Percentiles rank a stretch among this genome's conserved stretches.
Evolutionary conservation across 2,113 vertebrate genomes (phyloP).

Genomic region (Thamnophis sirtalis): DNA sequence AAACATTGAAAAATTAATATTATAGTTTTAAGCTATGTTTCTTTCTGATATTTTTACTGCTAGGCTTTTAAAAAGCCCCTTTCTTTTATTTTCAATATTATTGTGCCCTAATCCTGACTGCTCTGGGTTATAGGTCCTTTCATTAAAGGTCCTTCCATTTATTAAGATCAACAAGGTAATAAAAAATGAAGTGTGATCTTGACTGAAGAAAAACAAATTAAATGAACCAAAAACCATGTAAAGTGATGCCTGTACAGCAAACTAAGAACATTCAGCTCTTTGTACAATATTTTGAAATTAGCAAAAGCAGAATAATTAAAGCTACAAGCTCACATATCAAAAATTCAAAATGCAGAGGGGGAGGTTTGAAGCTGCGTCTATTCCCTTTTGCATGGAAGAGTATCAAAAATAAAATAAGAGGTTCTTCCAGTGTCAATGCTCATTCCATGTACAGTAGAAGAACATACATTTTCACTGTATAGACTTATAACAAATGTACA

Average conservation of each 20-base stretch:
- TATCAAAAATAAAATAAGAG: neutral
- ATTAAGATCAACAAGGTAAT: neutral
- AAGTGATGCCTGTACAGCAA: neutral
- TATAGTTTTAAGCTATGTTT: neutral
- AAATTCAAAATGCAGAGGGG: neutral
- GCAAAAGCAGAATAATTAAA: neutral
- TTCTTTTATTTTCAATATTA: neutral
- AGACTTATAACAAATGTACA: neutral
- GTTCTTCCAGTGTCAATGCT: neutral
- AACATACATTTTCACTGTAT: neutral
- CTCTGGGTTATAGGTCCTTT: neutral
- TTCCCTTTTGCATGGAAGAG: neutral
- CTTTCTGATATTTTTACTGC: neutral
- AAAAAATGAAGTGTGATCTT: neutral
- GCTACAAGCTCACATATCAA: neutral
- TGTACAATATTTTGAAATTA: neutral
- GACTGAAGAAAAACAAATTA: neutral
- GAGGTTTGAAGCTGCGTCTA: neutral
- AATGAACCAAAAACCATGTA: neutral
- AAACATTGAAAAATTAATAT: neutral
- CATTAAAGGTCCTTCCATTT: neutral
- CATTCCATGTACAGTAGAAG: neutral
- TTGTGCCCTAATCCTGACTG: neutral
- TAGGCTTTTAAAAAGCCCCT: neutral
- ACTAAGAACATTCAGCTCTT: neutral